Conservation (phyloP, 2,113 vertebrate species). For the Brienomyrus longianalis region DNA sequence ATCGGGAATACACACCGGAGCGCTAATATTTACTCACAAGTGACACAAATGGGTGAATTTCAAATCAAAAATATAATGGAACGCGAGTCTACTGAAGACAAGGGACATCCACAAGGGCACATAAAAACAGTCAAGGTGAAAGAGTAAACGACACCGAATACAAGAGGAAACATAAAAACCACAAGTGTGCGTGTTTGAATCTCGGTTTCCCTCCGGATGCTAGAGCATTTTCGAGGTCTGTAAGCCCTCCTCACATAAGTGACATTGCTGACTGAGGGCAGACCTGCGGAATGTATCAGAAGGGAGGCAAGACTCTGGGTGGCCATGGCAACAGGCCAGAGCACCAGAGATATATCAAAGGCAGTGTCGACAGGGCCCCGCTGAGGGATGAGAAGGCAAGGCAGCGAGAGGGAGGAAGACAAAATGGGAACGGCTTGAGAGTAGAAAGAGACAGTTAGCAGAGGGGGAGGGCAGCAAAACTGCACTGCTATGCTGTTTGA, state of each 20-base stretch:
- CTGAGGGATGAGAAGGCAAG: slow-evolving; percentile 11
- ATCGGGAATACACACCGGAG: neutral
- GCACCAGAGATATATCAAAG: slow-evolving; percentile 25
- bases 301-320: slow-evolving; percentile 57
- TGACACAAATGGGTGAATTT: neutral
- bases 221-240: neutral
- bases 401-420: neutral
- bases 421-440: slow-evolving; percentile 1
- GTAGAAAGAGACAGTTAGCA: neutral
- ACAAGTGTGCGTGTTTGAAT: neutral
- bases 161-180: neutral
- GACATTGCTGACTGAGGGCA: slow-evolving; percentile 50
- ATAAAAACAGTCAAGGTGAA: neutral
- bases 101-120: neutral
- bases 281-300: slow-evolving; percentile 55
- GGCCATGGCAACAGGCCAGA: slow-evolving; percentile 53
- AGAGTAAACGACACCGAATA: neutral
- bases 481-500: neutral
- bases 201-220: neutral
- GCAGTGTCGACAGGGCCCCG: slow-evolving; percentile 15
- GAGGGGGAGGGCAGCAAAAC: neutral
- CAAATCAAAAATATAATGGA: neutral
- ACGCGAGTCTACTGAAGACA: neutral
- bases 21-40: neutral
- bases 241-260: slow-evolving; percentile 34